Base-by-base conservation (phyloP, 2,888 invertebrate genomes). In the Hypsopygia costalis region DNA sequence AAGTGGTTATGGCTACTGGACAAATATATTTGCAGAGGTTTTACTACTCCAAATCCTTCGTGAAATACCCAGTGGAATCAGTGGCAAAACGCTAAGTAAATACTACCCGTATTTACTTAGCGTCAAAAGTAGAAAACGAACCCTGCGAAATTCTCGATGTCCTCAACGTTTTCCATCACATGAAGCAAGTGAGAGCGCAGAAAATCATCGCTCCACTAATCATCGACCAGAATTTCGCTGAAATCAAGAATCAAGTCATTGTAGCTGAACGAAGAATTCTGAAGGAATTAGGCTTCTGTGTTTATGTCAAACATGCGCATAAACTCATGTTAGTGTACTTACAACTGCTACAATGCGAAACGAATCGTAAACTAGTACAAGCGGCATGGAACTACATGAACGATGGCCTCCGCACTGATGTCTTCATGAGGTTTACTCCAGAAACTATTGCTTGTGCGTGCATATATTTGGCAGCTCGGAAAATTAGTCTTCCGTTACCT, bases 351-450 rank as follows among this genome's bases (percentile, higher is more conserved):
- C 95, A 96, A 36, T 95, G 94, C 64, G 96, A 98, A 68, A 94
- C 94, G 68, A 94, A 98, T 76, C 92, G 93, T 42, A 93, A 94
- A 53, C 90, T 99, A 28, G 96, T 98, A 92, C 99, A 99, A 77
- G 93, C 95, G 79, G 94, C 99, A 1, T 99, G 99, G 99, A 99
- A 99, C 78, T 99, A 98, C 81, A 99, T 99, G 99, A 99, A 99
- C 77, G 99, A 99, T 89, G 97, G 98, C 0, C 86, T 99, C 34
- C 91, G 99, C 25, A 98, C 98, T 0, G 97, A 99, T 80, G 98
- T 98, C 0, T 99, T 99, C 77, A 94, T 99, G 73, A 92, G 97
- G 33, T 98, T 97, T 74, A 94, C 95, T 44, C 98, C 99, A 0
- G 99, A 99, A 77, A 97, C 98, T 0, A 98, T 99, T 41, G 99